Base-by-base conservation (phyloP, 2,888 invertebrate species). In the Unio delphinus region DNA sequence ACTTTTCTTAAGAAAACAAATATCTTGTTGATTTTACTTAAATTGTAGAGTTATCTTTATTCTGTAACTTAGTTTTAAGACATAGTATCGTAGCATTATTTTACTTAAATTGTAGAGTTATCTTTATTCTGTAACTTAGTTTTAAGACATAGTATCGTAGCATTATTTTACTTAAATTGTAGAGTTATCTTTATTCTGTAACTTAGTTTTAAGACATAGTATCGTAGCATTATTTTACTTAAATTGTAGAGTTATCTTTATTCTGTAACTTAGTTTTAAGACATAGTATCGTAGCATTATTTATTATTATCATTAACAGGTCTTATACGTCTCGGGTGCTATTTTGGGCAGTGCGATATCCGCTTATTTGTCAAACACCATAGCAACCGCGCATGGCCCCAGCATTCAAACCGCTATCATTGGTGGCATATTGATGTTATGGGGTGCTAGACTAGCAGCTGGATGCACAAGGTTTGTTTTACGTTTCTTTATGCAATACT, bases 381-480 rank as follows among this genome's bases (percentile, higher is more conserved):
- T 85, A 30, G 80, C 79, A 7, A 68, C 69, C 0, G 77, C 80
- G 5, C 61, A 77, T 26, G 89, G 88, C 23, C 83, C 83, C 15
- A 80, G 73, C 7, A 67, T 78, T 34, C 69, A 67, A 20, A 72
- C 80, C 34, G 87, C 83, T 7, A 74, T 88, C 45, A 58, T 80
- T 34, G 88, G 89, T 3, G 89, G 88, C n/a, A 58, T 85, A 7
- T 58, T 87, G 8, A 82, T 88, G 83, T 61, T 86, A 15, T 82
- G 85, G 72, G 89, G 89, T 4, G 82, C 88, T 3, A 70, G 87
- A 54, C 74, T 88, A 23, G 88, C 84, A 2, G 82, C 87, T 6
- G 89, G 89, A 5, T 87, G 88, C 65, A 86, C 87, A 28, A 88
- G 87, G 89, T 89, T 69, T n/a, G 69, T 57, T 18, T 30, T 30